Evolutionary conservation across 2,113 vertebrate genomes (phyloP), one percentile per base, ranked within the genome.

Genomic region (Neolamprologus devosi): DNA sequence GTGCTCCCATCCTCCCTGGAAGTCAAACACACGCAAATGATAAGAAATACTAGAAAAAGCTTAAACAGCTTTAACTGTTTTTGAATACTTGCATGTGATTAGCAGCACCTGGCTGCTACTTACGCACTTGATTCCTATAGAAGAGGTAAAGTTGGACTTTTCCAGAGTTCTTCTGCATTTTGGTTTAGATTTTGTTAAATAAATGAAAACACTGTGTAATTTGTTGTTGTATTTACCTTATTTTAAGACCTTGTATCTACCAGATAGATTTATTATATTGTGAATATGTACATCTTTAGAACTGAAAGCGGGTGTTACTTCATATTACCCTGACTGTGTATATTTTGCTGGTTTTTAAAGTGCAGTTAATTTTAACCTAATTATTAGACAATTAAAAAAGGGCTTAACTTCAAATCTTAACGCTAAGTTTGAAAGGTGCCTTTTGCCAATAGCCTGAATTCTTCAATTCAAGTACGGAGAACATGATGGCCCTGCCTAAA

Each of bases 1-100:
- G 92, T 99, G 97, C 73, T 98, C 97, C 98, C 99, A 99, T 68
- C 98, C 99, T 10, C 98, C 99, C 98, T 99, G 88, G 1, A 89
- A 28, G 42, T 6, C 23, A 82, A 80, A 79, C 16, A 51, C 33
- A 58, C 4, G 40, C 5, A 70, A 19, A 51, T 1, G 17, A 30
- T 12, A 78, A 78, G 11, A 8, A 51, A 51, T 51, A 33, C 26
- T 47, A 13, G 42, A 75, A 23, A 42, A 70, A 70, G 8, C 23
- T 37, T 68, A 13, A n/a, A 65, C 60, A 37, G 11, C 21, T 19
- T 75, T 11, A 75, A 47, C 68, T 10, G 40, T 26, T 47, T 75
- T 47, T 28, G 68, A 75, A 75, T 45, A 45, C 68, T 26, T 68
- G 33, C 65, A 70, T 70, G 12, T 8, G n/a, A 70, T 14, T 14